Conservation (phyloP, 2,888 invertebrate species). For the Antitype chi region DNA sequence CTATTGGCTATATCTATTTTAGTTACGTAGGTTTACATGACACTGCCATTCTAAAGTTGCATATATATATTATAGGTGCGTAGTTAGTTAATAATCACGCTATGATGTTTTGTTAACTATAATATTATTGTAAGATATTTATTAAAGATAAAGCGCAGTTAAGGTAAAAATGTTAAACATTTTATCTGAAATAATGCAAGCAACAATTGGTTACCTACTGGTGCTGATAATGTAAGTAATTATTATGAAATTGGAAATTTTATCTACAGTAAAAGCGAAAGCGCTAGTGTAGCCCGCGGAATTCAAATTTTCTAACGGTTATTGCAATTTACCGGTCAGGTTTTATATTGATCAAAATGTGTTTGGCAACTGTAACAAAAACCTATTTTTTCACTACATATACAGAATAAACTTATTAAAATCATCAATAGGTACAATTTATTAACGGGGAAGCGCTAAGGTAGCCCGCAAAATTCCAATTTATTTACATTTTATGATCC, state of each 20-base stretch:
- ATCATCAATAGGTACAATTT: too few species aligned
- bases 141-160: conserved; percentile 24
- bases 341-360: too few species aligned
- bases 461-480: background rate
- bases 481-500: conserved; percentile 16
- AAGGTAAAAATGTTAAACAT: conserved; percentile 59
- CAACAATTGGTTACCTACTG: conserved; percentile 60
- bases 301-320: too few species aligned
- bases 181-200: conserved; percentile 37
- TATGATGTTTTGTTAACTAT: conserved; percentile 46
- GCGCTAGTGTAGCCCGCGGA: too few species aligned
- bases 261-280: conserved; percentile 9
- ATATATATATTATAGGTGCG: conserved; percentile 65
- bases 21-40: conserved; percentile 64
- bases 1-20: conserved; percentile 35
- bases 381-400: too few species aligned
- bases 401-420: too few species aligned
- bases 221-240: conserved; percentile 61
- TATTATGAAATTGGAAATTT: conserved; percentile 25
- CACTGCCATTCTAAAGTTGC: conserved; percentile 81
- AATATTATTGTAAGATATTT: conserved; percentile 40
- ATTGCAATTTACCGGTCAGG: too few species aligned
- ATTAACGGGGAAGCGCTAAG: too few species aligned
- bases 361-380: too few species aligned
- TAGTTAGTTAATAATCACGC: conserved; percentile 67